Evolutionary conservation across 2,113 vertebrate genomes (phyloP).

Genomic region (Micromys minutus): DNA sequence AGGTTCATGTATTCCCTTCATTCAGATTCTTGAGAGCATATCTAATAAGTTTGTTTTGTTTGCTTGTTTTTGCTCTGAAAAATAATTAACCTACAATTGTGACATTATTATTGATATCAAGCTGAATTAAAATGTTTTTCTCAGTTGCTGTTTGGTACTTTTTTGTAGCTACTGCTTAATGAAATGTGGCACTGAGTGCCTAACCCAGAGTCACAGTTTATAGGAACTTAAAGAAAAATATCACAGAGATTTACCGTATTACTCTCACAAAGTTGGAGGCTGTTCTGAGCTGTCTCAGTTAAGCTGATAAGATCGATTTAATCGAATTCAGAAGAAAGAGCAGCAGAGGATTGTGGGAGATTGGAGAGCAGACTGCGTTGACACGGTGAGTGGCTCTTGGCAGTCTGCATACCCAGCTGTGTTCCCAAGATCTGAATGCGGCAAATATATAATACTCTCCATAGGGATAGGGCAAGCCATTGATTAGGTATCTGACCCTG

Average conservation of each 20-base stretch:
- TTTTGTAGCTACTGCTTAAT: background rate
- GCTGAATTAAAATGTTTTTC: background rate
- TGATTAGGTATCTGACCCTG: background rate
- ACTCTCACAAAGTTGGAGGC: background rate
- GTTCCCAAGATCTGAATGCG: constrained; percentile 24
- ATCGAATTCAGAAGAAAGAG: background rate
- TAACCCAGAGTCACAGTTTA: background rate
- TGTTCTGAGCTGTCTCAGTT: background rate
- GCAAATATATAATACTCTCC: constrained; percentile 12
- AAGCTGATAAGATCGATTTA: background rate
- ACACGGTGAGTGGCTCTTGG: fast-evolving
- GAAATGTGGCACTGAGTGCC: background rate
- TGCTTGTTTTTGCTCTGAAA: background rate
- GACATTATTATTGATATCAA: background rate
- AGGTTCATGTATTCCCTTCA: constrained; percentile 37
- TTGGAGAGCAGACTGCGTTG: background rate
- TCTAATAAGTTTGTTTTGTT: background rate
- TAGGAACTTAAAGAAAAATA: constrained; percentile 19
- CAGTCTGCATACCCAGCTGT: background rate
- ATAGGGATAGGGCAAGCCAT: constrained; percentile 1
- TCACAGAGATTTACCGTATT: background rate
- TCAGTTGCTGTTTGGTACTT: background rate
- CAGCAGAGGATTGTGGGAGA: background rate
- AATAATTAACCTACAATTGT: constrained; percentile 26
- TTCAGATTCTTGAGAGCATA: background rate